Evolutionary conservation across 2,888 invertebrate species (phyloP), one percentile per base, ranked within the genome.

Genomic region (Eledona agricola): DNA sequence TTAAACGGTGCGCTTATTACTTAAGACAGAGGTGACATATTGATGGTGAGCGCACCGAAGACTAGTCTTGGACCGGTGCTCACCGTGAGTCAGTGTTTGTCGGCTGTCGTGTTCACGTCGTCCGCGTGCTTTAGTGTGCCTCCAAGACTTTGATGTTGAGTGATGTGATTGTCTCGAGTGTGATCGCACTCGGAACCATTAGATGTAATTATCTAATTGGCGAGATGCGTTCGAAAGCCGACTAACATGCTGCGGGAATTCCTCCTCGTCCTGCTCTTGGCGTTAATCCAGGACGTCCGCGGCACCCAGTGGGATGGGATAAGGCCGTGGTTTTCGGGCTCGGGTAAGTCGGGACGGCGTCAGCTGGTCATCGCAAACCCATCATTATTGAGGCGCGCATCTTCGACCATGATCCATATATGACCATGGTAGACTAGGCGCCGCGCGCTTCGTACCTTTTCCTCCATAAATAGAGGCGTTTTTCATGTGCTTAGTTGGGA

Each of bases 311-410:
- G 80, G 78, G 80, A 80, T 67, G 79, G 80, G 57, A 72, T 78
- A 49, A 79, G 78, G 6, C 80, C 81, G 9, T 81, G 81, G 79
- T 80, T 79, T 67, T 78, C 78, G 19, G 79, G 77, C 67, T 80
- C 81, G 22, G 75, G 82, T 82, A 77, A 82, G 81, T 80, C 22
- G 7, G 12, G 25, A 6, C 4, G n/a, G n/a, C 22, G 22, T 13
- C 37, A 37, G 23, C 13, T 37, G 23, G 37, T 19, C 4, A 23
- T 15, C 22, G 37, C 10, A 34, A 16, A 26, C 26, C 40, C 28
- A 16, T 40, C 7, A 40, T 40, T 40, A 40, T 16, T 26, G n/a
- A n/a, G n/a, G n/a, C n/a, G n/a, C n/a, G n/a, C n/a, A n/a, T n/a
- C n/a, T 10, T 20, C 12, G 26, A 28, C 26, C 26, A 28, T 40